Conservation (phyloP, 1,140 invertebrate genomes). For the Diachasmimorpha longicaudata region DNA sequence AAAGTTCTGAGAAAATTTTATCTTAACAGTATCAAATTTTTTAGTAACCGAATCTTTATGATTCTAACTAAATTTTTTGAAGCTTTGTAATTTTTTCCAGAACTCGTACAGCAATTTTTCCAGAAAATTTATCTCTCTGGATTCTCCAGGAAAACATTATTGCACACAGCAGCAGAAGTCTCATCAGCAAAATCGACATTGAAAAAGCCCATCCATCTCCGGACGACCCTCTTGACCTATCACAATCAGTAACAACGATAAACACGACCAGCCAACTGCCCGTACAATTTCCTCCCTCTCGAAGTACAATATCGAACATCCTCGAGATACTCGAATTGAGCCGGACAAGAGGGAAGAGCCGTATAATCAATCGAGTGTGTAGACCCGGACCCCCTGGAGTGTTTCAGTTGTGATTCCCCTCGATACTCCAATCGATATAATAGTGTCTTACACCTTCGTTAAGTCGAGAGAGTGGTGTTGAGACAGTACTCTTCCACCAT, state of each 20-base stretch:
- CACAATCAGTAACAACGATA: background rate
- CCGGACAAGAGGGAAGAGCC: slow-evolving; percentile 2
- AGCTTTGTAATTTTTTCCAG: too few relatives aligned
- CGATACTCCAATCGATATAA: background rate
- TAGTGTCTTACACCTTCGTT: slow-evolving; percentile 6
- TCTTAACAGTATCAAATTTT: too few relatives aligned
- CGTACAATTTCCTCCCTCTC: background rate
- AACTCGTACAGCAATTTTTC: too few relatives aligned
- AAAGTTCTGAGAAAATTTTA: too few relatives aligned
- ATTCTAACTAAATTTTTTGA: too few relatives aligned
- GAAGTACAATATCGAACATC: background rate
- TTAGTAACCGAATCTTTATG: too few relatives aligned
- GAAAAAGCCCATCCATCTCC: background rate
- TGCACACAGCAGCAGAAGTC: too few relatives aligned
- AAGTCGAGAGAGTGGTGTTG: background rate
- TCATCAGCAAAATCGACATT: background rate
- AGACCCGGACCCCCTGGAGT: background rate
- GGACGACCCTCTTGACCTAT: background rate
- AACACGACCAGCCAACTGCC: background rate
- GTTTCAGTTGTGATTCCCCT: background rate
- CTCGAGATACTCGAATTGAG: slow-evolving; percentile 3
- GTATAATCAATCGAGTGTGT: slow-evolving; percentile 10
- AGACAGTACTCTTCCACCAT: background rate
- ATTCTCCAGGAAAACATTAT: too few relatives aligned
- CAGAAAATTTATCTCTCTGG: too few relatives aligned